A percentile compares a stretch with the other conserved stretches of the same genome.
Evolutionary conservation across 2,888 invertebrate species (phyloP).

Genomic region (Netelia melanura): DNA sequence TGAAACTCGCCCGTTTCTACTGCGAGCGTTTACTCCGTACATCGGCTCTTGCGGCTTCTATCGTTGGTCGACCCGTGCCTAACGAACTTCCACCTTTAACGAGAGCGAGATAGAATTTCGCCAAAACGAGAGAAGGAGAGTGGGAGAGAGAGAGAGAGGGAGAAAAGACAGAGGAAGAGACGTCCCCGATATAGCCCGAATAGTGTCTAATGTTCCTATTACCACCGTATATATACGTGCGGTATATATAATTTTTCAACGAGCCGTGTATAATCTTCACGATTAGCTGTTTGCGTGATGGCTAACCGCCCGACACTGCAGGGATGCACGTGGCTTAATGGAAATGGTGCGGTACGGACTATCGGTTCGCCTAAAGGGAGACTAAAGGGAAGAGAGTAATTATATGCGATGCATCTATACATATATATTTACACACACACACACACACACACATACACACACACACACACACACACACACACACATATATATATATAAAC

Average conservation of each 20-base stretch:
- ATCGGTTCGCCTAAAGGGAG: conserved; percentile 11
- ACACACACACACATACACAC: neutral
- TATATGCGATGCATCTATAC: conserved; percentile 13
- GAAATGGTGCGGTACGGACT: conserved; percentile 35
- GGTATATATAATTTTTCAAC: conserved; percentile 56
- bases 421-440: neutral
- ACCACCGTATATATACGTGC: conserved; percentile 5
- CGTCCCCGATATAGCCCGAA: conserved; percentile 15
- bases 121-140: neutral
- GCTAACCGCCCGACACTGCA: conserved; percentile 38
- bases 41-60: conserved; percentile 9
- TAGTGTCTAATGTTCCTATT: conserved; percentile 48
- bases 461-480: no score
- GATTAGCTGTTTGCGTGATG: conserved; percentile 48
- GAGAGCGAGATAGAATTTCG: neutral
- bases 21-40: conserved; percentile 20
- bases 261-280: conserved; percentile 63
- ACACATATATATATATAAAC: neutral
- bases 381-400: conserved; percentile 5
- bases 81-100: conserved; percentile 54
- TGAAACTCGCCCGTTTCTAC: conserved; percentile 55
- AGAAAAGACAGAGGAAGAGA: conserved; percentile 25
- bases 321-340: conserved; percentile 31
- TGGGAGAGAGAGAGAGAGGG: conserved; percentile 1
- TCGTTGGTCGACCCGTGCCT: conserved; percentile 9